Evolutionary conservation across 2,888 invertebrate genomes (phyloP).

Genomic region (Plagiodera versicolora): DNA sequence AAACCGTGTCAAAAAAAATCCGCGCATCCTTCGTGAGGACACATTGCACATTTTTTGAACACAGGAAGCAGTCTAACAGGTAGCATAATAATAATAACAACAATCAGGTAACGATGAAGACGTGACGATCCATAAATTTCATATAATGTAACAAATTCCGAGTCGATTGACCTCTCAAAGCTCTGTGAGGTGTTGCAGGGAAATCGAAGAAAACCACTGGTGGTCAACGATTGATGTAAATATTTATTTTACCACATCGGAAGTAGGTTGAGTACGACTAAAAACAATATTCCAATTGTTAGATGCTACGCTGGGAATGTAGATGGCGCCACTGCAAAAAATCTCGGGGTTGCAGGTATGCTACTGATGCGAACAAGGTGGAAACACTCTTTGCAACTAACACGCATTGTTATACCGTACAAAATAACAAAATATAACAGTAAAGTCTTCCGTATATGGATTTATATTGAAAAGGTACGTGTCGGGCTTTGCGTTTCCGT

Average conservation of each 20-base stretch:
- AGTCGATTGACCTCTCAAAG: neutral
- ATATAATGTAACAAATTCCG: neutral
- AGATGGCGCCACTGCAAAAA: too few species aligned
- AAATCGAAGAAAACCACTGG: neutral
- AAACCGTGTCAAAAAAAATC: too few species aligned
- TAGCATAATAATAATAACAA: neutral
- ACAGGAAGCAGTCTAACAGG: too few species aligned
- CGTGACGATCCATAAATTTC: neutral
- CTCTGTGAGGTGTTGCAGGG: neutral
- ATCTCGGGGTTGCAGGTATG: too few species aligned
- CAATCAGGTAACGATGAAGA: neutral
- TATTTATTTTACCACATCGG: neutral
- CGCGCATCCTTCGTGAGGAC: too few species aligned
- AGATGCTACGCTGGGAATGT: too few species aligned
- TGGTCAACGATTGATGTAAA: neutral
- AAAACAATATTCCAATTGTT: too few species aligned
- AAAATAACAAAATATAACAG: too few species aligned
- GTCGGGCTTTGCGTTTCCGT: neutral
- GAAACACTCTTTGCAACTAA: too few species aligned
- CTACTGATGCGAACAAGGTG: too few species aligned
- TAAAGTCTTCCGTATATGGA: constrained; percentile 6
- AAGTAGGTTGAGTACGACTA: too few species aligned
- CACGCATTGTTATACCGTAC: too few species aligned
- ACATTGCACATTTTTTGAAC: neutral
- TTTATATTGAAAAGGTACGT: constrained; percentile 1